phyloP scores from a whole-genome alignment of 2,113 vertebrate genomes.

The Okapia johnstoni region DNA sequence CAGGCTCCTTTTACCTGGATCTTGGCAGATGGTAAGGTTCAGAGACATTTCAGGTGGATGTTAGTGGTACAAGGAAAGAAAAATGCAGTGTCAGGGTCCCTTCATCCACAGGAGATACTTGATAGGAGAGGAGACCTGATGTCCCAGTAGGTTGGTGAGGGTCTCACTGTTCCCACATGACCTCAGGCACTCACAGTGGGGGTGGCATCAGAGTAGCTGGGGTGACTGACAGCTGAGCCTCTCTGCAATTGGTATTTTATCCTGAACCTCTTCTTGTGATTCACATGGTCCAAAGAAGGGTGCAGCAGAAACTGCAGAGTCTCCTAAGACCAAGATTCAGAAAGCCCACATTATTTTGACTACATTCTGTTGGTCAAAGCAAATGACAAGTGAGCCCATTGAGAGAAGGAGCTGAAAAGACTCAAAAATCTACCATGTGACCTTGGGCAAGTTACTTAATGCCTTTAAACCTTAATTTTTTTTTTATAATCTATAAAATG shows the following conservation, averaged over 20 bases:
- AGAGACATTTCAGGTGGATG: conserved; percentile 2
- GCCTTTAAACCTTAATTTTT: background rate
- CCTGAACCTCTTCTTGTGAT: background rate
- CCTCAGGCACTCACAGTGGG: background rate
- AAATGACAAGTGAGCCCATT: background rate
- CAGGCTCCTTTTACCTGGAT: background rate
- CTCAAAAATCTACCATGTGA: background rate
- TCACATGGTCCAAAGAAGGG: background rate
- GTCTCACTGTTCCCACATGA: background rate
- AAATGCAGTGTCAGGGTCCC: background rate
- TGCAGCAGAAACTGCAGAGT: background rate
- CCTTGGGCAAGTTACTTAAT: background rate
- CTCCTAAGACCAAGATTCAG: background rate
- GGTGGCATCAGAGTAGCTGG: background rate
- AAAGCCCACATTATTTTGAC: background rate
- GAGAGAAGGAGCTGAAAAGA: background rate
- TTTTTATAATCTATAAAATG: background rate
- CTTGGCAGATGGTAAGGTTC: background rate
- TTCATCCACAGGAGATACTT: background rate
- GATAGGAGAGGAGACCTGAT: background rate
- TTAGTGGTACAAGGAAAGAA: conserved; percentile 20
- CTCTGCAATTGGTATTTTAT: background rate
- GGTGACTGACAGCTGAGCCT: background rate
- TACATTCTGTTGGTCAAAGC: background rate
- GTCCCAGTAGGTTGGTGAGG: background rate